Percentiles rank a stretch among this genome's conserved stretches.
Conservation (phyloP, 2,888 invertebrate species). For the Scaptomyza flava region DNA sequence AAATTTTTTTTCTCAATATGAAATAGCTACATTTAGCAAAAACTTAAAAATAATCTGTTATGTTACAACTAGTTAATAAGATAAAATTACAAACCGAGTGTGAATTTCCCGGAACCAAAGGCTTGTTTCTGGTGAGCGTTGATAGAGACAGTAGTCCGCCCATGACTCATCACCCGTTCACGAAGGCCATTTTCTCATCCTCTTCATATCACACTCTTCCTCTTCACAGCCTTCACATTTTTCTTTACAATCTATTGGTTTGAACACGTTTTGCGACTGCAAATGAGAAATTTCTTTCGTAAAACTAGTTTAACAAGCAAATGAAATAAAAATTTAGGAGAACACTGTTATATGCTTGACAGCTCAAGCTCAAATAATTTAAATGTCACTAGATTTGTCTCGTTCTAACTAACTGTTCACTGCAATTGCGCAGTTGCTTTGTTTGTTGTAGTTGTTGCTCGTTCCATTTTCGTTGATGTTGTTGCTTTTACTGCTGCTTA, state of each 20-base stretch:
- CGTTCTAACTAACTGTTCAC: constrained; percentile 62
- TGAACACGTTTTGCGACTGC: constrained; percentile 80
- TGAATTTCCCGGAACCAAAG: constrained; percentile 64
- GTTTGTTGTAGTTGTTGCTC: constrained; percentile 32
- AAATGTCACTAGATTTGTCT: constrained; percentile 52
- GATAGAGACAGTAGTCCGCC: constrained; percentile 55
- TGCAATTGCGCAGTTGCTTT: constrained; percentile 55
- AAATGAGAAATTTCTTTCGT: constrained; percentile 84
- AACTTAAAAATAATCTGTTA: constrained; percentile 21
- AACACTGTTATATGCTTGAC: constrained; percentile 27
- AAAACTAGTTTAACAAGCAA: constrained; percentile 76
- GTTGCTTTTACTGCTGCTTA: constrained; percentile 79
- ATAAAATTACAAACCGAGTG: constrained; percentile 77
- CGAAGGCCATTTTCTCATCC: constrained; percentile 67
- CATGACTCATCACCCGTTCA: constrained; percentile 62
- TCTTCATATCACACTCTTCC: constrained; percentile 72
- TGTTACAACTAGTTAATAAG: constrained; percentile 45
- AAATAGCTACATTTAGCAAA: constrained; percentile 31
- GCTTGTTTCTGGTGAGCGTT: constrained; percentile 61
- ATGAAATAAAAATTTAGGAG: constrained; percentile 34
- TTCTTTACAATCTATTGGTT: constrained; percentile 70
- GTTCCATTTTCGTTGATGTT: constrained; percentile 36
- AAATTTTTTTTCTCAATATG: constrained; percentile 12
- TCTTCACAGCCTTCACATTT: constrained; percentile 72
- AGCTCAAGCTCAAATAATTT: constrained; percentile 42